These are phyloP conservation scores for Leptopilina boulardi DNA, from an alignment of 1,140 invertebrate species.

Conservation along the genomic window DNA sequence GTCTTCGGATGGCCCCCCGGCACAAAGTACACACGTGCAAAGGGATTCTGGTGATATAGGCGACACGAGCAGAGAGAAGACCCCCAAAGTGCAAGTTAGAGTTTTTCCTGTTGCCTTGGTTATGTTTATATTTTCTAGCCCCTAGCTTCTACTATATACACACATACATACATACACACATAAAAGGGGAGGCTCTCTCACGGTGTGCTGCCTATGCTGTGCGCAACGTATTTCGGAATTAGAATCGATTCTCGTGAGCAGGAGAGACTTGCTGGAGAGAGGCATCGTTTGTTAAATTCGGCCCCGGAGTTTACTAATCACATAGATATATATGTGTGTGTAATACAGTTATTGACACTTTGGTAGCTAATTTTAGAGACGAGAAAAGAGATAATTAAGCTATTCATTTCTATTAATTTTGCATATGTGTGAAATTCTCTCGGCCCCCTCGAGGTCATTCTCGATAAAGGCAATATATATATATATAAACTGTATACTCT, in stretches of 20 bases:
- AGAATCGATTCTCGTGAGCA: slow-evolving; percentile 11
- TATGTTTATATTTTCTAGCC: slow-evolving; percentile 30
- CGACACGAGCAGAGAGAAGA: neutral
- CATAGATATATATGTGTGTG: too few relatives aligned
- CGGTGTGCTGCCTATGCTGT: neutral
- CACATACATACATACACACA: too few relatives aligned
- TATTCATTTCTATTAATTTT: neutral
- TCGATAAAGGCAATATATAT: too few relatives aligned
- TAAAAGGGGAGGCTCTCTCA: slow-evolving; percentile 7
- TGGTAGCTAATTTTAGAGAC: neutral
- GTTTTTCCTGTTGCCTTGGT: slow-evolving; percentile 30
- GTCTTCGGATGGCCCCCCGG: neutral
- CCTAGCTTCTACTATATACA: neutral
- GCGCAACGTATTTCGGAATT: slow-evolving; percentile 32
- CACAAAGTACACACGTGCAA: neutral
- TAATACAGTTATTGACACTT: slow-evolving; percentile 23
- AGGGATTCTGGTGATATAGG: slow-evolving; percentile 13
- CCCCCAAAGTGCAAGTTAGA: neutral
- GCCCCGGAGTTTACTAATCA: neutral
- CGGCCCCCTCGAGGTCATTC: too few relatives aligned
- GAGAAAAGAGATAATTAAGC: slow-evolving; percentile 11
- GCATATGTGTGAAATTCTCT: too few relatives aligned
- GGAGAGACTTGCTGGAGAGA: neutral
- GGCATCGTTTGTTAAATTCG: neutral
- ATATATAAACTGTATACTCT: too few relatives aligned